A percentile compares a stretch with the other conserved stretches of the same genome.
phyloP scores from a whole-genome alignment of 2,888 invertebrate genomes.

The Lasioglossum figueresi region DNA sequence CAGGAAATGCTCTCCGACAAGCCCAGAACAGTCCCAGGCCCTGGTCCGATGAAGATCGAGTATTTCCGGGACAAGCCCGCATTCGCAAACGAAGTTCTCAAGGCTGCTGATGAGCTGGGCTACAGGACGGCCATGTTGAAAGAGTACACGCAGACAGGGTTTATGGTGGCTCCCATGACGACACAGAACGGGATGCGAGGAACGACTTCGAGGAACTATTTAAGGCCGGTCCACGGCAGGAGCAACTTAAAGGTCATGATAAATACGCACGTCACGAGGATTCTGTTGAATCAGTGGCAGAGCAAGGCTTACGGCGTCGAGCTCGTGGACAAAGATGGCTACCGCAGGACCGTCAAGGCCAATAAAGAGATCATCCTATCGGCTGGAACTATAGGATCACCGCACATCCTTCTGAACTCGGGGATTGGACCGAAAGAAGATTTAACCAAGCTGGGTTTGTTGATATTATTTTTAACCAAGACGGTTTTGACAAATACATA shows the following conservation, averaged over 20 bases:
- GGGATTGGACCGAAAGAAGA: slow-evolving; percentile 85
- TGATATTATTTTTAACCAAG: background rate
- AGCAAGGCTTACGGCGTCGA: slow-evolving; percentile 86
- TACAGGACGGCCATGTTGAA: slow-evolving; percentile 76
- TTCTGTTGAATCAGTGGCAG: slow-evolving; percentile 77
- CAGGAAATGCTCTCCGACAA: slow-evolving; percentile 71
- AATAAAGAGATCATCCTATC: slow-evolving; percentile 85
- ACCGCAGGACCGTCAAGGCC: slow-evolving; percentile 80
- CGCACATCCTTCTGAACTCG: slow-evolving; percentile 85
- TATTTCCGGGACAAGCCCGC: slow-evolving; percentile 78
- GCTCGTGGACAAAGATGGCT: slow-evolving; percentile 82
- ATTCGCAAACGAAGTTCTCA: slow-evolving; percentile 75
- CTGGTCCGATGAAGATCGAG: slow-evolving; percentile 79
- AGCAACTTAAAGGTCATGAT: slow-evolving; percentile 84
- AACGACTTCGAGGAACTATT: slow-evolving; percentile 85
- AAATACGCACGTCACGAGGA: slow-evolving; percentile 84
- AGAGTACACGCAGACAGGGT: slow-evolving; percentile 80
- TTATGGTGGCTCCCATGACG: slow-evolving; percentile 83
- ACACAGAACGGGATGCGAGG: slow-evolving; percentile 83
- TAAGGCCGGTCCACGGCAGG: slow-evolving; percentile 82
- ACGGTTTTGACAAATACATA: background rate
- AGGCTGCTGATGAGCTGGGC: slow-evolving; percentile 81
- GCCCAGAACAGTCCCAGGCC: slow-evolving; percentile 53
- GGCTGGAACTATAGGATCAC: slow-evolving; percentile 85
- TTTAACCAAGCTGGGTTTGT: slow-evolving; percentile 76